These are phyloP conservation scores for Metacarcinus magister DNA, from an alignment of 2,888 invertebrate genomes.

Conservation along the genomic window DNA sequence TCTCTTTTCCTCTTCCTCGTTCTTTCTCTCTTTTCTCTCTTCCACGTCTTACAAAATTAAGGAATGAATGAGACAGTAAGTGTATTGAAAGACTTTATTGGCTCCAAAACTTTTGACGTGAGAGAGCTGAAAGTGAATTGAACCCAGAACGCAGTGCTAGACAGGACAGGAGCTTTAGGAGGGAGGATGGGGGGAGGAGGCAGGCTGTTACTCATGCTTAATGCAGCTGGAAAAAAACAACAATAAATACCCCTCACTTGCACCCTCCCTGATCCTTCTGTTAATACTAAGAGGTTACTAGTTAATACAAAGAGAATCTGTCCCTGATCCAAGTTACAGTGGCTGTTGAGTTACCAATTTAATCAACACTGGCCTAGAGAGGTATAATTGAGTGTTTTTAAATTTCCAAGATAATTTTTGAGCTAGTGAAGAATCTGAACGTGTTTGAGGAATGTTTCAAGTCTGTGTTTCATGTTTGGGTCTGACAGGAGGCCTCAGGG, in stretches of 20 bases:
- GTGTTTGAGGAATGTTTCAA: neutral
- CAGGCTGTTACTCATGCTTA: neutral
- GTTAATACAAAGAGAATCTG: neutral
- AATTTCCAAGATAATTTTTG: neutral
- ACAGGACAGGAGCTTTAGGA: neutral
- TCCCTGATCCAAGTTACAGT: neutral
- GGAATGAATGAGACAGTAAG: neutral
- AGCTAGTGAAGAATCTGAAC: neutral
- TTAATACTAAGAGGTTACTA: neutral
- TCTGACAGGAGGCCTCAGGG: neutral
- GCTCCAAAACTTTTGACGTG: slow-evolving; percentile 77
- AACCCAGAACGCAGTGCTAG: neutral
- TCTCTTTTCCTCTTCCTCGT: neutral
- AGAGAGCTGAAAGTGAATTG: slow-evolving; percentile 51
- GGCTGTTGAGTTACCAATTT: neutral
- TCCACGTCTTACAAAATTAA: neutral
- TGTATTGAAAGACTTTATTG: slow-evolving; percentile 80
- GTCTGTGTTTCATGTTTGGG: neutral
- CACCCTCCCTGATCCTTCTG: neutral
- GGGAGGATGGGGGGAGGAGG: neutral
- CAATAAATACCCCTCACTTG: neutral
- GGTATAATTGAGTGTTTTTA: neutral
- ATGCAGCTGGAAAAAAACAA: neutral
- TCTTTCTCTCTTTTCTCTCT: neutral
- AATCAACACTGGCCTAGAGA: neutral